Percentiles rank a stretch among this genome's conserved stretches.
phyloP scores from a whole-genome alignment of 2,113 vertebrate species.

The Sander lucioperca region DNA sequence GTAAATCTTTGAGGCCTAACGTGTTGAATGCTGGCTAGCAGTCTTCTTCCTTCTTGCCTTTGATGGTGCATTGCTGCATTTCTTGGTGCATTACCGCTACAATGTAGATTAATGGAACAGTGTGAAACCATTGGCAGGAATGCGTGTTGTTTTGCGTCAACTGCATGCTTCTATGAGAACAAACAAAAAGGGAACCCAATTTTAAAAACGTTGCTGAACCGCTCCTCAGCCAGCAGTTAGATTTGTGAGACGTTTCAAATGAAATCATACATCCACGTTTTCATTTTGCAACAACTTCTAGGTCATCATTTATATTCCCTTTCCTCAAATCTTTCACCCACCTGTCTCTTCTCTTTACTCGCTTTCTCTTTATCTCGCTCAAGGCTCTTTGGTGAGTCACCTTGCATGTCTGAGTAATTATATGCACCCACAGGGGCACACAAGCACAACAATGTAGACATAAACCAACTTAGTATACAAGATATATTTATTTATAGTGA shows the following conservation, averaged over 20 bases:
- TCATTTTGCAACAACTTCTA: slow-evolving; percentile 26
- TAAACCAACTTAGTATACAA: slow-evolving; percentile 34
- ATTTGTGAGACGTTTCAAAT: slow-evolving; percentile 30
- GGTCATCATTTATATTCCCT: slow-evolving; percentile 37
- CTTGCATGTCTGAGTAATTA: slow-evolving; percentile 74
- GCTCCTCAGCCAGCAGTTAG: not conserved
- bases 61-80: not conserved
- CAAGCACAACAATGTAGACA: slow-evolving; percentile 52
- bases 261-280: slow-evolving; percentile 6
- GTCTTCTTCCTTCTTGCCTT: not conserved
- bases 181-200: not conserved
- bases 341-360: slow-evolving; percentile 45
- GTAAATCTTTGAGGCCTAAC: not conserved
- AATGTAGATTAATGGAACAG: too few relatives aligned
- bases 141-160: not conserved
- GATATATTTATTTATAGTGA: slow-evolving; percentile 21
- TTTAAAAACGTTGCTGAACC: not conserved
- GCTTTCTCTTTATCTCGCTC: slow-evolving; percentile 50
- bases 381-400: slow-evolving; percentile 70
- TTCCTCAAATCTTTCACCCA: slow-evolving; percentile 10
- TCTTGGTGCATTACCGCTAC: not conserved
- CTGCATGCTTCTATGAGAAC: not conserved
- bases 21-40: not conserved
- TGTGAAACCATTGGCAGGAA: not conserved
- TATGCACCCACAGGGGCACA: slow-evolving; percentile 48